These are phyloP conservation scores for Paedocypris micromegethes DNA, from an alignment of 2,797 vertebrate species.

Conservation along the genomic window DNA sequence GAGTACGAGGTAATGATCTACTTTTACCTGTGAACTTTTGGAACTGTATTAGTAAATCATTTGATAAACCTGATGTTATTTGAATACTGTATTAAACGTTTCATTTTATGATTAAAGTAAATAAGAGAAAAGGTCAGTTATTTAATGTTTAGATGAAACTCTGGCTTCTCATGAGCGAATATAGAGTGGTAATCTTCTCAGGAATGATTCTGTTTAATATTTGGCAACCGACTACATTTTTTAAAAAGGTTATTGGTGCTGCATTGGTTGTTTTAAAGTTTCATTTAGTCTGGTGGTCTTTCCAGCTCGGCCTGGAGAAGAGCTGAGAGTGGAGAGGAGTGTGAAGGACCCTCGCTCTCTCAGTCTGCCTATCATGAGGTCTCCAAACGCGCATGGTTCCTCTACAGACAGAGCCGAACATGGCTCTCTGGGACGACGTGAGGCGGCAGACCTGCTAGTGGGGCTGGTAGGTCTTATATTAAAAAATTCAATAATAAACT, in stretches of 20 bases:
- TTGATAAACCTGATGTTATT: too few relatives aligned
- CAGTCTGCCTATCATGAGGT: slow-evolving; percentile 81
- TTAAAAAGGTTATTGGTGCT: too few relatives aligned
- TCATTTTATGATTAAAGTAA: too few relatives aligned
- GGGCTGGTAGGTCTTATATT: slow-evolving; percentile 46
- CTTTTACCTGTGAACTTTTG: neutral
- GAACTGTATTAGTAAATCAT: neutral
- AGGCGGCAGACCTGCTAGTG: slow-evolving; percentile 64
- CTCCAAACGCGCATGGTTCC: slow-evolving; percentile 62
- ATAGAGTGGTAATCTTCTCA: too few relatives aligned
- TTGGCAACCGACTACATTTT: too few relatives aligned
- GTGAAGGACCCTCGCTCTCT: slow-evolving; percentile 78
- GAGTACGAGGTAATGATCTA: slow-evolving; percentile 81
- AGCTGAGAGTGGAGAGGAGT: slow-evolving; percentile 83
- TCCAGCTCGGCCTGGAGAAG: slow-evolving; percentile 80
- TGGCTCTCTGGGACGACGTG: slow-evolving; percentile 63
- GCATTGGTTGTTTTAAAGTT: too few relatives aligned
- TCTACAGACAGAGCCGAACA: slow-evolving; percentile 61
- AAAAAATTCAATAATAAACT: too few relatives aligned
- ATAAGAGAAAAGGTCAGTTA: too few relatives aligned
- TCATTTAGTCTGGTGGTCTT: neutral
- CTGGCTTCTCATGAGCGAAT: too few relatives aligned
- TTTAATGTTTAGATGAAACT: neutral
- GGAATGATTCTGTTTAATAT: too few relatives aligned
- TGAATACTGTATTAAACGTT: too few relatives aligned